Evolutionary conservation across 2,888 invertebrate genomes (phyloP).

Genomic region (Erpobdella octoculata): DNA sequence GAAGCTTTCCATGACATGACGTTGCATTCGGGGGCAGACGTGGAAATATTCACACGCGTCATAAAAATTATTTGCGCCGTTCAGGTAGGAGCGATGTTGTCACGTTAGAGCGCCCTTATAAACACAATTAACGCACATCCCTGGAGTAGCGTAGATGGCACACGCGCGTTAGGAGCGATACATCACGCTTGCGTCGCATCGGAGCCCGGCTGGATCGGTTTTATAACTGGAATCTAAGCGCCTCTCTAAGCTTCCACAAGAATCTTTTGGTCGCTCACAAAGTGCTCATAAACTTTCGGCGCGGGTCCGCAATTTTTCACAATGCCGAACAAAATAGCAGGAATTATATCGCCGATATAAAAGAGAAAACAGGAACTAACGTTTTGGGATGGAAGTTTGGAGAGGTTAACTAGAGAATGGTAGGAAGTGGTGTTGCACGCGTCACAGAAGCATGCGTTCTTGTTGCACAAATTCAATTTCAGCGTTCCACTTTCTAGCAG

Average conservation of each 20-base stretch:
- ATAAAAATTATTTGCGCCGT: too few species aligned
- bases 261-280: not conserved
- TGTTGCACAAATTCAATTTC: not conserved
- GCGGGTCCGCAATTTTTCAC: too few species aligned
- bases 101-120: not conserved
- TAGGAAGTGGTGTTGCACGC: constrained; percentile 10
- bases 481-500: constrained; percentile 27
- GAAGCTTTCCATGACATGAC: not conserved
- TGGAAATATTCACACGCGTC: too few species aligned
- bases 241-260: not conserved
- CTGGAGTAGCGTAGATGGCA: not conserved
- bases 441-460: constrained; percentile 17
- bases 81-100: not conserved
- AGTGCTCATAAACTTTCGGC: not conserved
- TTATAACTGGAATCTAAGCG: not conserved
- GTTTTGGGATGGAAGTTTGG: not conserved
- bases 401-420: not conserved
- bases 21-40: not conserved
- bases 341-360: not conserved
- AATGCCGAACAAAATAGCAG: not conserved
- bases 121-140: constrained; percentile 4
- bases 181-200: not conserved
- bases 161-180: constrained; percentile 3
- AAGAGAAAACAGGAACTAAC: not conserved
- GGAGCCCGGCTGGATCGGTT: too few species aligned